Evolutionary conservation across 2,888 invertebrate species (phyloP), one percentile per base, ranked within the genome.

Genomic region (Lochmaea capreae): DNA sequence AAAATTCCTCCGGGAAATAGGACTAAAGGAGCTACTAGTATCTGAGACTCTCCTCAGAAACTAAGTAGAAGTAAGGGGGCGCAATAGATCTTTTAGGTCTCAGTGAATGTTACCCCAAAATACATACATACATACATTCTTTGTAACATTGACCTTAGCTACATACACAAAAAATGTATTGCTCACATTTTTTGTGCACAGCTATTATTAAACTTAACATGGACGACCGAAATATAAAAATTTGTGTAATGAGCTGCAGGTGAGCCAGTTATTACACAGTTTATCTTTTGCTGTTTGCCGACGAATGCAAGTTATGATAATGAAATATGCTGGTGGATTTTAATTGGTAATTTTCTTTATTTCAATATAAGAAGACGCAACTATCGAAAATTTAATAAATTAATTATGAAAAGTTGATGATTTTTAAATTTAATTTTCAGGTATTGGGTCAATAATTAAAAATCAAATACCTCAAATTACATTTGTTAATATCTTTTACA

Each of bases 241-340:
- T 14, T 33, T 3, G 22, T 33, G 33, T 59, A 59, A 59, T 59
- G 14, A 59, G 33, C 14, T 11, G 8, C 59, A 59, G 59, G 59
- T 59, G 59, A 14, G 59, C 22, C 22, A 11, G 33, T 59, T 59
- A 54, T 16, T 54, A 18, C 54, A 58, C 66, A 67, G 62, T 59
- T 46, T 52, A 39, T 33, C 59, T 8, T 67, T 67, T 62, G 61
- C 52, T 63, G 63, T 72, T 72, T 59, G 65, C 59, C 65, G 68
- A 58, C 65, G 65, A 67, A 68, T 65, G 72, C 65, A 68, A 67
- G 58, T 65, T 59, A 59, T n/a, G 26, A 59, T 33, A 59, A 59
- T 59, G 26, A 58, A 59, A 33, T 59, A 59, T 59, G 59, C 33
- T 33, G 4, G 33, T 59, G 59, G 8, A n/a, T 59, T 26, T 59